Percentiles rank a stretch among this genome's conserved stretches.
These are phyloP conservation scores for Avahi laniger DNA, from an alignment of 2,797 vertebrate genomes.

Conservation along the genomic window DNA sequence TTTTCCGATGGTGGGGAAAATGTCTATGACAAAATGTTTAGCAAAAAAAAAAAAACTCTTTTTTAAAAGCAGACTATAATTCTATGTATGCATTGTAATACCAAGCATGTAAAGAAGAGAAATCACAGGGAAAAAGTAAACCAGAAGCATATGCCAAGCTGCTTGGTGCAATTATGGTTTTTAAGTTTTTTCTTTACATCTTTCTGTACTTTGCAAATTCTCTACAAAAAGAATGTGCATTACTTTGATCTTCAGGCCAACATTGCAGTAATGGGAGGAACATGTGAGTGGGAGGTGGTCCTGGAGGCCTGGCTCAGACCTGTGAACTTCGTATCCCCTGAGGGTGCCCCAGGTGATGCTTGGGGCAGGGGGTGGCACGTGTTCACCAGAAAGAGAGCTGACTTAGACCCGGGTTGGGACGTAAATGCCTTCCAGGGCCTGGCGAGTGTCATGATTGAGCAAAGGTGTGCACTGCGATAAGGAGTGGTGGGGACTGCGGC, in stretches of 20 bases:
- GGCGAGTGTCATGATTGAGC: background rate
- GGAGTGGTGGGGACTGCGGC: background rate
- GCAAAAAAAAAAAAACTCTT: background rate
- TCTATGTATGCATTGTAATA: slow-evolving; percentile 17
- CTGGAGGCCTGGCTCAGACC: background rate
- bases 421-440: background rate
- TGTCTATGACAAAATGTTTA: slow-evolving; percentile 31
- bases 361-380: background rate
- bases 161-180: slow-evolving; percentile 36
- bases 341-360: background rate
- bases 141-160: slow-evolving; percentile 61
- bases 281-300: background rate
- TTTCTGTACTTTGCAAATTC: slow-evolving; percentile 45
- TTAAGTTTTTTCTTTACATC: slow-evolving; percentile 49
- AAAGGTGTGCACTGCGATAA: background rate
- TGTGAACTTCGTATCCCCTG: background rate
- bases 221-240: slow-evolving; percentile 6
- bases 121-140: slow-evolving; percentile 52
- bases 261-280: slow-evolving; percentile 43
- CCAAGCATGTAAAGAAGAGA: slow-evolving; percentile 50
- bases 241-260: slow-evolving; percentile 63
- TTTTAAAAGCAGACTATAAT: background rate
- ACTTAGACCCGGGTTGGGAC: background rate
- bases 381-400: background rate
- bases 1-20: background rate